Percentiles rank a stretch among this genome's conserved stretches.
Evolutionary conservation across 2,888 invertebrate genomes (phyloP).

Genomic region (Plutella xylostella): DNA sequence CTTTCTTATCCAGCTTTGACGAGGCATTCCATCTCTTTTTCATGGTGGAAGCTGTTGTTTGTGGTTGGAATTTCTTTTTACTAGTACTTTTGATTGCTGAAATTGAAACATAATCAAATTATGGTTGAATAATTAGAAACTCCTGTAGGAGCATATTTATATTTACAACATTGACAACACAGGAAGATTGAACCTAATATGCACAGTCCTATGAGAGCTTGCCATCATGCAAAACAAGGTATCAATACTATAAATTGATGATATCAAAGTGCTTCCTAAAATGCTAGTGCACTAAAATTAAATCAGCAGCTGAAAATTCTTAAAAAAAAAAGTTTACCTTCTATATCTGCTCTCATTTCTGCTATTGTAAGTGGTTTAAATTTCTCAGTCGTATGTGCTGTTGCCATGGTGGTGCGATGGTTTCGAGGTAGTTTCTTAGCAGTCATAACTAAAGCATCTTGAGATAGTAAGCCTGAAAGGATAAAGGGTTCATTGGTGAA

Average conservation of each 20-base stretch:
- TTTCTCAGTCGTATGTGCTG: constrained; percentile 35
- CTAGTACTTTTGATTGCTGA: constrained; percentile 30
- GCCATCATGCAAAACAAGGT: no score
- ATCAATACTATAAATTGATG: no score
- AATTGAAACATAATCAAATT: constrained; percentile 20
- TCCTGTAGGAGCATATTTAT: no score
- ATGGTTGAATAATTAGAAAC: no score
- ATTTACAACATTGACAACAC: no score
- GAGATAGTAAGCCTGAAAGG: constrained; percentile 38
- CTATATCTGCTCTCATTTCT: constrained; percentile 37
- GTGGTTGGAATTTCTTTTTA: not conserved
- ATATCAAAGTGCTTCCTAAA: no score
- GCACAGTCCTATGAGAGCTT: no score
- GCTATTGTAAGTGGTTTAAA: constrained; percentile 42
- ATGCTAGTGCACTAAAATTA: no score
- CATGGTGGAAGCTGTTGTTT: constrained; percentile 25
- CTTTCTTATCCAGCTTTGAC: constrained; percentile 43
- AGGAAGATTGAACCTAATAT: no score
- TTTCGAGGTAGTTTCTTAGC: constrained; percentile 33
- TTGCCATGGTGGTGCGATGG: constrained; percentile 22
- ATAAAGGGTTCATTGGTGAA: not conserved
- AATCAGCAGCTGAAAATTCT: no score
- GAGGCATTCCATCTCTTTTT: constrained; percentile 56
- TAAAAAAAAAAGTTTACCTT: constrained; percentile 31
- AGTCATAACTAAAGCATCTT: constrained; percentile 33